Conservation (phyloP, 2,888 invertebrate genomes). For the Ophion costatus region DNA sequence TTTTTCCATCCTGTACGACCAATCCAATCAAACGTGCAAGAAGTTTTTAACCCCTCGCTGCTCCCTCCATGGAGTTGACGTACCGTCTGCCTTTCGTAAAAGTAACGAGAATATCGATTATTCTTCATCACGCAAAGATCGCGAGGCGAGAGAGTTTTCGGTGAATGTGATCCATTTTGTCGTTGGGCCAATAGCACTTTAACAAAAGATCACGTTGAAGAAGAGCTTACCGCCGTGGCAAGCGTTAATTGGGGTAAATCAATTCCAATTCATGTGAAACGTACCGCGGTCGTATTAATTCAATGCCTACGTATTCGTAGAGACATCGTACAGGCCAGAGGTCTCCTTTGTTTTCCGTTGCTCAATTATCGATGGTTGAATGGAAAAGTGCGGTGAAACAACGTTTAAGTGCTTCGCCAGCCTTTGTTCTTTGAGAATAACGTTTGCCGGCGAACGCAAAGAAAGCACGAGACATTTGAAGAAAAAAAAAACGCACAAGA, state of each 20-base stretch:
- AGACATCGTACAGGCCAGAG: neutral
- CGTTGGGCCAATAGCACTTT: no score
- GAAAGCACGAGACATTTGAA: neutral
- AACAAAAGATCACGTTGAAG: no score
- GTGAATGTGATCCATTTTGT: no score
- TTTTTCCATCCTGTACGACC: neutral
- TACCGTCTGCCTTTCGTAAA: neutral
- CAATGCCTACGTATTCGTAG: constrained; percentile 2
- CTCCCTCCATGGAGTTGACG: neutral
- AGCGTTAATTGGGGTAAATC: constrained; percentile 14
- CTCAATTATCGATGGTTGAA: constrained; percentile 36
- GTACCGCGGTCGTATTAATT: neutral
- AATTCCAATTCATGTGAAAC: neutral
- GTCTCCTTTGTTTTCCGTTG: constrained; percentile 6
- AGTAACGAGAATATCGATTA: constrained; percentile 11
- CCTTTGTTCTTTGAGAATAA: constrained; percentile 46
- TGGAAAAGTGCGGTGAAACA: neutral
- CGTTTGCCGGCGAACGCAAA: neutral
- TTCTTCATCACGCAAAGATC: neutral
- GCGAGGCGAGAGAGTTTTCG: no score
- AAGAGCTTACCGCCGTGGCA: neutral
- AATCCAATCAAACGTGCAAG: constrained; percentile 13
- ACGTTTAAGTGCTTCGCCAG: neutral
- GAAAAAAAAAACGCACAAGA: constrained; percentile 1
- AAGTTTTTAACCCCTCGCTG: constrained; percentile 12